These are phyloP conservation scores for Drosophila eugracilis DNA, from an alignment of 1,140 invertebrate genomes.

Conservation along the genomic window DNA sequence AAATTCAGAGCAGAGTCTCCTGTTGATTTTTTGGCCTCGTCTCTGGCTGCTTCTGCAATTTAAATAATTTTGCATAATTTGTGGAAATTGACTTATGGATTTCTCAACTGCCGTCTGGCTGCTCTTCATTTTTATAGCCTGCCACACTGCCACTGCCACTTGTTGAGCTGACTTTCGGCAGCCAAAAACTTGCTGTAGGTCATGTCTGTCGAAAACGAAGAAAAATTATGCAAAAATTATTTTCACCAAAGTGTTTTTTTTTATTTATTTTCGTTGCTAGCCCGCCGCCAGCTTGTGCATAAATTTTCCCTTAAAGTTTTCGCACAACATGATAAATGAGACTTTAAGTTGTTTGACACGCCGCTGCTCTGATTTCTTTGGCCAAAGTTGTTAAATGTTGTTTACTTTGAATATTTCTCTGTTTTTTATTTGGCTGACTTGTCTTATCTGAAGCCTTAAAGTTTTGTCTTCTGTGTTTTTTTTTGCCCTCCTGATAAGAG, in stretches of 20 bases:
- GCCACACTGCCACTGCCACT: constrained; percentile 63
- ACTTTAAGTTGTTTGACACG: constrained; percentile 83
- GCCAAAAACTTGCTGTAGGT: constrained; percentile 73
- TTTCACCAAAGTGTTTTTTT: constrained; percentile 57
- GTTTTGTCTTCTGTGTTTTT: constrained; percentile 57
- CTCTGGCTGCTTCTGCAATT: constrained; percentile 63
- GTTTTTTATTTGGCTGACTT: constrained; percentile 5
- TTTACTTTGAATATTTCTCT: constrained; percentile 21
- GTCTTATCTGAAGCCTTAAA: constrained; percentile 70
- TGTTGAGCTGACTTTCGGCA: constrained; percentile 54
- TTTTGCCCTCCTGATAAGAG: constrained; percentile 42
- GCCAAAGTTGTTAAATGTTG: constrained; percentile 74
- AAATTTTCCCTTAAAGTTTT: constrained; percentile 73
- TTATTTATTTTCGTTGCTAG: constrained; percentile 47
- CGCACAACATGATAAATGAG: constrained; percentile 81
- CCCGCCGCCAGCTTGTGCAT: constrained; percentile 43
- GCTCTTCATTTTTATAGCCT: constrained; percentile 77
- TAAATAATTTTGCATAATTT: constrained; percentile 85
- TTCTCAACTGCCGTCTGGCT: constrained; percentile 56
- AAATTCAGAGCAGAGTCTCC: constrained; percentile 26
- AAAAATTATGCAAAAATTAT: constrained; percentile 76
- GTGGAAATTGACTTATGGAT: constrained; percentile 84
- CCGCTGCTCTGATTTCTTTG: constrained; percentile 55
- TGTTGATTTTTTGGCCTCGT: constrained; percentile 66
- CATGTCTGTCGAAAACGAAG: constrained; percentile 64